These are phyloP conservation scores for Pagrus major DNA, from an alignment of 2,113 vertebrate genomes.

Conservation along the genomic window DNA sequence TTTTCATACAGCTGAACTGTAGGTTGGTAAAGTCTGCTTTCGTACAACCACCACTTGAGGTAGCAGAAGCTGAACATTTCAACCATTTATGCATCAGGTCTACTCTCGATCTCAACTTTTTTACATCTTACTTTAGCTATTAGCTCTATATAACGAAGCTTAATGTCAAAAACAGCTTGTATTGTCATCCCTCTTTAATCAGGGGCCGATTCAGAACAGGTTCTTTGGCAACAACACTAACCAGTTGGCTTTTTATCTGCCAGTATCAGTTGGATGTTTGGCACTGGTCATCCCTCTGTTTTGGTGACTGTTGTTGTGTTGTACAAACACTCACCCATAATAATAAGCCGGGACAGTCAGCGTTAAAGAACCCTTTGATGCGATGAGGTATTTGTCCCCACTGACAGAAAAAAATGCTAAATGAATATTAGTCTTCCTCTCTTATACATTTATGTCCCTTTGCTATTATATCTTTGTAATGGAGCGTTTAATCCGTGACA, in stretches of 20 bases:
- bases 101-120: too few relatives aligned
- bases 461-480: slow-evolving; percentile 22
- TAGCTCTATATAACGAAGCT: not conserved
- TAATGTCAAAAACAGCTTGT: slow-evolving; percentile 17
- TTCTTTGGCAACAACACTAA: slow-evolving; percentile 44
- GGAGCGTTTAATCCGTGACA: slow-evolving; percentile 16
- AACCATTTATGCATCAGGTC: not conserved
- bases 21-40: not conserved
- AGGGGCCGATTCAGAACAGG: slow-evolving; percentile 36
- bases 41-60: not conserved
- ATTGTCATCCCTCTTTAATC: slow-evolving; percentile 56
- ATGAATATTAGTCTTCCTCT: slow-evolving; percentile 27
- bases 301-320: slow-evolving; percentile 76
- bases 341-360: slow-evolving; percentile 6
- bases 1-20: not conserved
- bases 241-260: slow-evolving; percentile 52
- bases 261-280: slow-evolving; percentile 56
- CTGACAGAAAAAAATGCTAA: slow-evolving; percentile 37
- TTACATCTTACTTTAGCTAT: too few relatives aligned
- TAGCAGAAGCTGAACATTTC: not conserved
- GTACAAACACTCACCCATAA: slow-evolving; percentile 45
- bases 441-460: slow-evolving; percentile 28
- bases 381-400: slow-evolving; percentile 51
- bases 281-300: slow-evolving; percentile 44
- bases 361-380: slow-evolving; percentile 23